Evolutionary conservation across 2,888 invertebrate genomes (phyloP).

Genomic region (Chrysotoxum bicinctum): DNA sequence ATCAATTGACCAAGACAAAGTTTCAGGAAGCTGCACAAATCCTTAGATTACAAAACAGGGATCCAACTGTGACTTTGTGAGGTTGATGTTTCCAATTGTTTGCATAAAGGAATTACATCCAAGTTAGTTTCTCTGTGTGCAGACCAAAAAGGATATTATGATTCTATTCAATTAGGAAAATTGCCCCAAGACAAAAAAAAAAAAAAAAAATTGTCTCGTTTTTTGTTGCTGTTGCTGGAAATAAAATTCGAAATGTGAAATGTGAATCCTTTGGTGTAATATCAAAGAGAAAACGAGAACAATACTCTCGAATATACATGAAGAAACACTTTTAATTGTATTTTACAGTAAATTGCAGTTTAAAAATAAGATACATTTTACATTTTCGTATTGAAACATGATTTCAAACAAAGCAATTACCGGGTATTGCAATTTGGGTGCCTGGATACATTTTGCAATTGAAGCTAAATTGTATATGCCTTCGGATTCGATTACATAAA

Average conservation of each 20-base stretch:
- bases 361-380: background rate
- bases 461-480: background rate
- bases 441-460: constrained; percentile 1
- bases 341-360: background rate
- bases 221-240: background rate
- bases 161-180: constrained; percentile 25
- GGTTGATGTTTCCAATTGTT: constrained; percentile 23
- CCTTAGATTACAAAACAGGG: constrained; percentile 34
- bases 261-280: background rate
- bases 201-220: no score
- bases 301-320: background rate
- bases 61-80: constrained; percentile 31
- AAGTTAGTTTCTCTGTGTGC: background rate
- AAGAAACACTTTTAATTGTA: background rate
- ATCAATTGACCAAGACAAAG: constrained; percentile 46
- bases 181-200: background rate
- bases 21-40: constrained; percentile 13
- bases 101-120: background rate
- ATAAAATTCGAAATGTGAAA: constrained; percentile 1
- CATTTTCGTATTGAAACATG: background rate
- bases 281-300: background rate
- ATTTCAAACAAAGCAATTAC: constrained; percentile 9
- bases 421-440: background rate
- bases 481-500: background rate
- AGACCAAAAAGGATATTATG: constrained; percentile 10